Evolutionary conservation across 37 sponge, comb jelly and placozoan genomes (phyloP), one percentile per base, ranked within the genome.

Genomic region (Chondrilla cf. caribensis): DNA sequence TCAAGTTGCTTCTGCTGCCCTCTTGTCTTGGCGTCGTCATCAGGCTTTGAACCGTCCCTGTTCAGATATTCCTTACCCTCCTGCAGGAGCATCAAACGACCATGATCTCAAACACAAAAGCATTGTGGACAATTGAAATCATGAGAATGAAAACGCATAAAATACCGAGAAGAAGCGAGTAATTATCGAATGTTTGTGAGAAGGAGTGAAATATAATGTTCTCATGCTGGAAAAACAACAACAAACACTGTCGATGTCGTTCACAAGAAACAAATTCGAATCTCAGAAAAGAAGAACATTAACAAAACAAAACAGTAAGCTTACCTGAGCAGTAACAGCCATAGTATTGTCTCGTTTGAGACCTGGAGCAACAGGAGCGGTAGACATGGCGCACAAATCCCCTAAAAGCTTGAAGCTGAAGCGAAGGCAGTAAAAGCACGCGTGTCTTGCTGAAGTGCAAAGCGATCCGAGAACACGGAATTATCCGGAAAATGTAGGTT

Each of bases 301-400:
- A 55, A 11, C 17, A 11, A 55, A 55, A 55, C 37, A 68, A 35
- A 29, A 15, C 2, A 37, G 32, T 26, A 65, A 14, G 67, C 8
- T 65, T 31, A 92, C 93, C 86, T 92, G 88, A 14, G 93, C 93
- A 25, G 93, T 92, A 0, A 89, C 89, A 3, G 73, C 87, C 93
- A 92, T 92, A 68, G 93, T 93, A 0, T 80, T 82, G 28, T 93
- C 90, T n/a, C 90, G 67, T 77, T 93, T 93, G 31, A 93, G 84
- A 38, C 59, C 28, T 11, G 92, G 80, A 44, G 11, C 37, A 7
- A 82, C 88, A 15, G 25, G 24, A 22, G 26, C 36, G 37, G 25
- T n/a, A 1, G 39, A 57, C 59, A 33, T 79, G n/a, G n/a, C n/a
- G n/a, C n/a, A n/a, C n/a, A n/a, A n/a, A n/a, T n/a, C n/a, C n/a